Evolutionary conservation across 1,140 invertebrate species (phyloP).

Genomic region (Drosophila serrata): DNA sequence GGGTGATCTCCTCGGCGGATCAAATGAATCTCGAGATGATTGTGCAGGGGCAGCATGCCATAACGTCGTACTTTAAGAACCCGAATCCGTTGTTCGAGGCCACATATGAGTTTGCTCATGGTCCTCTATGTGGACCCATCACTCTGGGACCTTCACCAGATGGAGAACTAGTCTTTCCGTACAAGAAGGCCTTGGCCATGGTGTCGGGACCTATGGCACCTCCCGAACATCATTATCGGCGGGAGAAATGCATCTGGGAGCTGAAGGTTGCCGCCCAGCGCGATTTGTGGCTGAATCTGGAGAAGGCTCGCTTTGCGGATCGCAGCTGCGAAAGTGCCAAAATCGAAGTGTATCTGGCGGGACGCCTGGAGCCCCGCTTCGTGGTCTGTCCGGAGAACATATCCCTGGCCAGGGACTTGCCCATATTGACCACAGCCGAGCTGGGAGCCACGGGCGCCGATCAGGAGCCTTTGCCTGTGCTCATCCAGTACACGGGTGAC

Average conservation of each 20-base stretch:
- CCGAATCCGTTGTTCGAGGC: slow-evolving; percentile 92
- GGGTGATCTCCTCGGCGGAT: slow-evolving; percentile 91
- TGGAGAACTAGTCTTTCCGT: slow-evolving; percentile 93
- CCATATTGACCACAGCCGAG: slow-evolving; percentile 91
- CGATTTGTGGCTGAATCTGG: slow-evolving; percentile 94
- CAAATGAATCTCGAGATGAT: slow-evolving; percentile 92
- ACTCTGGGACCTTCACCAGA: slow-evolving; percentile 91
- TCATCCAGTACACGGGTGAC: slow-evolving; percentile 90
- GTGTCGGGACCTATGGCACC: slow-evolving; percentile 78
- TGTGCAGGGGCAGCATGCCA: slow-evolving; percentile 92
- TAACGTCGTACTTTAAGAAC: slow-evolving; percentile 94
- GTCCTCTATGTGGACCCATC: slow-evolving; percentile 93
- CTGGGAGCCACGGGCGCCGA: slow-evolving; percentile 88
- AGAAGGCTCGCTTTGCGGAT: slow-evolving; percentile 93
- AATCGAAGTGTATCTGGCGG: slow-evolving; percentile 92
- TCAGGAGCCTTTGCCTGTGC: slow-evolving; percentile 87
- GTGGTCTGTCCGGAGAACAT: slow-evolving; percentile 94
- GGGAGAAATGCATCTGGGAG: slow-evolving; percentile 95
- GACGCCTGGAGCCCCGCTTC: slow-evolving; percentile 89
- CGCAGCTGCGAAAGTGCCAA: slow-evolving; percentile 93
- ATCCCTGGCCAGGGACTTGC: slow-evolving; percentile 90
- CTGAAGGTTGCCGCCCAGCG: slow-evolving; percentile 91
- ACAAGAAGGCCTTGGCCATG: slow-evolving; percentile 91
- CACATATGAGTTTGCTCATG: slow-evolving; percentile 94
- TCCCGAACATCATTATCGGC: slow-evolving; percentile 86